These are phyloP conservation scores for Macroglossus sobrinus DNA, from an alignment of 2,113 vertebrate species.

Conservation along the genomic window DNA sequence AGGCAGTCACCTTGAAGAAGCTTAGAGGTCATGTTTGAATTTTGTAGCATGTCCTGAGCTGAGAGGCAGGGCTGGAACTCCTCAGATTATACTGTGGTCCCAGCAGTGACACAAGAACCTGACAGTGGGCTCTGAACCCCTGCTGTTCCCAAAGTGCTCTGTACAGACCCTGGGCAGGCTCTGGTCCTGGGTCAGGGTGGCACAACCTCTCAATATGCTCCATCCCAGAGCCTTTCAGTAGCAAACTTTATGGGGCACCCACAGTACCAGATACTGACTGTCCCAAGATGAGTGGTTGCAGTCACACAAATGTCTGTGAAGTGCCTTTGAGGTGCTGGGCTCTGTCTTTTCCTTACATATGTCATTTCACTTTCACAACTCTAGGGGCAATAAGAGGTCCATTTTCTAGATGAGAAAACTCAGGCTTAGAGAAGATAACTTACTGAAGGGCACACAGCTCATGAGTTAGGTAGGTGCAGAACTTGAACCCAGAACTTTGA, in stretches of 20 bases:
- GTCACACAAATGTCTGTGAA: background rate
- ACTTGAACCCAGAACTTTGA: background rate
- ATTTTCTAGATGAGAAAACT: background rate
- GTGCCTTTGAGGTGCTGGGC: background rate
- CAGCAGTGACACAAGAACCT: background rate
- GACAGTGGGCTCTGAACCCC: accelerated
- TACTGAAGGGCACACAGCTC: background rate
- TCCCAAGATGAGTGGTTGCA: background rate
- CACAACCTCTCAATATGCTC: accelerated
- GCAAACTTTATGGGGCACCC: no score
- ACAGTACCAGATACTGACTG: no score
- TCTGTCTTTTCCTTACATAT: background rate
- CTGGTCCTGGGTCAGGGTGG: accelerated
- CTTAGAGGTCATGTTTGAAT: background rate
- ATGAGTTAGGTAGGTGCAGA: background rate
- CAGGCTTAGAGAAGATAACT: background rate
- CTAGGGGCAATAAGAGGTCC: background rate
- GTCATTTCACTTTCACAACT: background rate
- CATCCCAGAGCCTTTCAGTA: background rate
- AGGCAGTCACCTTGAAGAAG: background rate
- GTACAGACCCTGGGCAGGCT: background rate
- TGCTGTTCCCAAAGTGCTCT: accelerated
- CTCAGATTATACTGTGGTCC: accelerated
- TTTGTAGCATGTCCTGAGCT: background rate
- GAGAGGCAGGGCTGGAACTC: background rate